Percentiles rank a stretch among this genome's conserved stretches.
Conservation (phyloP, 2,888 invertebrate genomes). For the Cantharis nigra region DNA sequence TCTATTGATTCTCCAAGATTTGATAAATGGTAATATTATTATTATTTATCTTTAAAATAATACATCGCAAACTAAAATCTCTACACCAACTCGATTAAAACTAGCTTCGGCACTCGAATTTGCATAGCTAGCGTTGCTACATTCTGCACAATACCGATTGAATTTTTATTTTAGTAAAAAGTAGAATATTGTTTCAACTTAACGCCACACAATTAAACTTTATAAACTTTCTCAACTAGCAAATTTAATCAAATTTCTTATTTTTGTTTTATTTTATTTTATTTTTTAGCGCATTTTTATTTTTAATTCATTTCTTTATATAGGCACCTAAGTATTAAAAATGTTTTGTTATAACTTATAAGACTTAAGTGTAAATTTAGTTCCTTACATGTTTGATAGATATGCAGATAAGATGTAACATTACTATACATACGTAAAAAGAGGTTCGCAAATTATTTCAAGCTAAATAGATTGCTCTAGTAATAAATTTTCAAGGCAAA, state of each 20-base stretch:
- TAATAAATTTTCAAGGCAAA: neutral
- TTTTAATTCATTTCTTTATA: neutral
- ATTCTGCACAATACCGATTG: neutral
- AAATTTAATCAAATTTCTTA: neutral
- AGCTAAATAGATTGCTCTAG: neutral
- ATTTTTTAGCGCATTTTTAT: neutral
- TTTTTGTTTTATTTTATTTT: no score
- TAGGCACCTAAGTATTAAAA: no score
- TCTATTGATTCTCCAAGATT: neutral
- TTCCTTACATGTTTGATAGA: no score
- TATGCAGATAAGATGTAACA: no score
- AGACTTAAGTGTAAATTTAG: no score
- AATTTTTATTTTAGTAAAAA: neutral
- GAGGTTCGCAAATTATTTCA: neutral
- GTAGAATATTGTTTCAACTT: neutral
- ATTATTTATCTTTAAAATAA: neutral
- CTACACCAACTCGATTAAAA: neutral
- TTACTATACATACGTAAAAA: no score
- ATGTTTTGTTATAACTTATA: no score
- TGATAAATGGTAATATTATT: neutral
- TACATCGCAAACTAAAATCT: neutral
- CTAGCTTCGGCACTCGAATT: neutral
- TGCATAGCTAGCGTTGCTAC: neutral
- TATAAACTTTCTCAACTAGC: neutral
- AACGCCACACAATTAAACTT: neutral